These are phyloP conservation scores for Synaphobranchus kaupii DNA, from an alignment of 2,797 vertebrate species.

Conservation along the genomic window DNA sequence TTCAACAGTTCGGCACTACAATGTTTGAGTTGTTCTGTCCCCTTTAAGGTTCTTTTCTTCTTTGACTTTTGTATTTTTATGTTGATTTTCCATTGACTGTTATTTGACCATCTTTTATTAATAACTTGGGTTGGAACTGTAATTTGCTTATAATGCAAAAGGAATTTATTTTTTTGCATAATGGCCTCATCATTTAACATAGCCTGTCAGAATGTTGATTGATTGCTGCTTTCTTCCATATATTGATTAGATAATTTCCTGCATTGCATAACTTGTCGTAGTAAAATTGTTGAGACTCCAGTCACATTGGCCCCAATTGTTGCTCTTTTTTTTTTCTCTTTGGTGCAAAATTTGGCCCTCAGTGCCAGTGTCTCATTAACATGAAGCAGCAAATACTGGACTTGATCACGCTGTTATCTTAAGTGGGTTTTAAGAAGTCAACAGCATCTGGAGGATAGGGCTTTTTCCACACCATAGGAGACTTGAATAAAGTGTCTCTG, in stretches of 20 bases:
- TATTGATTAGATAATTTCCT: not conserved
- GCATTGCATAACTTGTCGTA: not conserved
- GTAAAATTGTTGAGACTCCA: not conserved
- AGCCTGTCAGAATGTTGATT: not conserved
- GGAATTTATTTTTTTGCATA: not conserved
- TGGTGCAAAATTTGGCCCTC: not conserved
- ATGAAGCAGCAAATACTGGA: not conserved
- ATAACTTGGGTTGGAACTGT: not conserved
- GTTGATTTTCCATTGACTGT: too few species aligned
- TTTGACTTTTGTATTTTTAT: too few species aligned
- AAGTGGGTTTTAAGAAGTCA: not conserved
- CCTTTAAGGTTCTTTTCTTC: too few species aligned
- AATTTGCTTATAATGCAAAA: not conserved
- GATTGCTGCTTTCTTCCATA: not conserved
- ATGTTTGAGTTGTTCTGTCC: not conserved
- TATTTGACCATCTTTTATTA: not conserved
- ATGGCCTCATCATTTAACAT: not conserved
- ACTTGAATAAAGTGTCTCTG: constrained; percentile 2
- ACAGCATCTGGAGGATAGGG: not conserved
- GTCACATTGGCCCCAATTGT: not conserved
- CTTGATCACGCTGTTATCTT: not conserved
- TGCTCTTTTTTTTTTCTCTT: not conserved
- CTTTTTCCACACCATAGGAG: not conserved
- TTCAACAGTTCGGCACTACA: not conserved
- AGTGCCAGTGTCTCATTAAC: not conserved